phyloP scores from a whole-genome alignment of 2,797 vertebrate genomes.

The Arnoldichthys spilopterus region DNA sequence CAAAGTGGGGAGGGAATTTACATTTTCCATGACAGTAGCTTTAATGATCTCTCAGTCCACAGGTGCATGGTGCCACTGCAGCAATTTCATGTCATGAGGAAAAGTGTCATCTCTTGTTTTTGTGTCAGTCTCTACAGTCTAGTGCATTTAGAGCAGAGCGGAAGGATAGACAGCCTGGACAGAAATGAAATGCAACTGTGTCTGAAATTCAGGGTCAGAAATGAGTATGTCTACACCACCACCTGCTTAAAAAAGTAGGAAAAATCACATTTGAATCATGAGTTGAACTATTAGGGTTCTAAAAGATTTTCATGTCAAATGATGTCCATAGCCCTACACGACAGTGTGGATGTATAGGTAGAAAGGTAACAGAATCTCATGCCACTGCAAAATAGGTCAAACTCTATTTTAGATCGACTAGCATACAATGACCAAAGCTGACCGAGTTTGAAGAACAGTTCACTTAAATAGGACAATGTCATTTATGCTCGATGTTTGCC shows the following conservation, averaged over 20 bases:
- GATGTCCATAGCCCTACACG: slow-evolving; percentile 2
- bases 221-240: not conserved
- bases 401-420: slow-evolving; percentile 40
- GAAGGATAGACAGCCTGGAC: slow-evolving; percentile 1
- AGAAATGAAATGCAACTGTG: slow-evolving; percentile 25
- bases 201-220: not conserved
- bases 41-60: slow-evolving; percentile 35
- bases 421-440: slow-evolving; percentile 12
- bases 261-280: too few species aligned
- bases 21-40: slow-evolving; percentile 17
- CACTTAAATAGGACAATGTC: slow-evolving; percentile 44
- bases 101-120: slow-evolving; percentile 34
- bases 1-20: slow-evolving; percentile 14
- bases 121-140: slow-evolving; percentile 30
- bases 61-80: slow-evolving; percentile 35
- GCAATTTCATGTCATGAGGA: slow-evolving; percentile 41
- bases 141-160: slow-evolving; percentile 28
- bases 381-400: slow-evolving; percentile 34
- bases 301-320: not conserved
- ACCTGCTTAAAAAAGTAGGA: not conserved
- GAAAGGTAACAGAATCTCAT: slow-evolving; percentile 14
- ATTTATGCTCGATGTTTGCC: not conserved
- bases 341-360: slow-evolving; percentile 8
- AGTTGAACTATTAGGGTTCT: not conserved
- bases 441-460: slow-evolving; percentile 19